Percentiles rank a stretch among this genome's conserved stretches.
Conservation (phyloP, 2,797 vertebrate genomes). For the Malacoraja senta region DNA sequence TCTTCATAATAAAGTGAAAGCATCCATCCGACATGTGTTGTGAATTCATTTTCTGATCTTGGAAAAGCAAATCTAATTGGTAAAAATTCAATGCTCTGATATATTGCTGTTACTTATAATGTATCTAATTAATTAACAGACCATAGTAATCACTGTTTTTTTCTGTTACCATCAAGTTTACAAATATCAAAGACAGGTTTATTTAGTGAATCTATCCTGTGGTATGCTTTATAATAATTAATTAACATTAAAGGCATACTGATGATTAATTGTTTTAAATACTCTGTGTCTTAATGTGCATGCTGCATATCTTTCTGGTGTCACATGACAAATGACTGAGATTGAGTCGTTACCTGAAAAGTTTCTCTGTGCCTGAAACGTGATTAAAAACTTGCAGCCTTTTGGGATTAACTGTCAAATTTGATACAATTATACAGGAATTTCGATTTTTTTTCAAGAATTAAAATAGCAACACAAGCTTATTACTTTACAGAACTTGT, state of each 20-base stretch:
- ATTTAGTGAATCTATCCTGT: background rate
- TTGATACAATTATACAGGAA: constrained; percentile 37
- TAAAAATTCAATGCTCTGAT: background rate
- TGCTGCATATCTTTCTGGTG: constrained; percentile 25
- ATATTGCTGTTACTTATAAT: background rate
- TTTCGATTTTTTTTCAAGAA: constrained; percentile 14
- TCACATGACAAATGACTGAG: constrained; percentile 25
- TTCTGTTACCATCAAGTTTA: background rate
- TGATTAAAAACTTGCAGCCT: background rate
- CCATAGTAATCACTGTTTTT: background rate
- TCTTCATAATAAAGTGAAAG: background rate
- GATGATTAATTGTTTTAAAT: constrained; percentile 31
- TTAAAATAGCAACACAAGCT: constrained; percentile 25
- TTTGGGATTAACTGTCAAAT: constrained; percentile 34
- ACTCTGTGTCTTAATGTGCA: background rate
- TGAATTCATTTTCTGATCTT: background rate
- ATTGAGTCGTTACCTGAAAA: constrained; percentile 1
- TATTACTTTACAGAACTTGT: constrained; percentile 23
- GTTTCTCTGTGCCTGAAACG: constrained; percentile 12
- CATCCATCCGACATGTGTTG: background rate
- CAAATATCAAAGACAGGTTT: constrained; percentile 31
- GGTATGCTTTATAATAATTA: constrained; percentile 7
- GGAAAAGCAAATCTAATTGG: background rate
- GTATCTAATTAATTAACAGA: background rate
- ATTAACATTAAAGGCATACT: background rate